Base-by-base conservation (phyloP, 2,797 vertebrate genomes). In the Falco naumanni region DNA sequence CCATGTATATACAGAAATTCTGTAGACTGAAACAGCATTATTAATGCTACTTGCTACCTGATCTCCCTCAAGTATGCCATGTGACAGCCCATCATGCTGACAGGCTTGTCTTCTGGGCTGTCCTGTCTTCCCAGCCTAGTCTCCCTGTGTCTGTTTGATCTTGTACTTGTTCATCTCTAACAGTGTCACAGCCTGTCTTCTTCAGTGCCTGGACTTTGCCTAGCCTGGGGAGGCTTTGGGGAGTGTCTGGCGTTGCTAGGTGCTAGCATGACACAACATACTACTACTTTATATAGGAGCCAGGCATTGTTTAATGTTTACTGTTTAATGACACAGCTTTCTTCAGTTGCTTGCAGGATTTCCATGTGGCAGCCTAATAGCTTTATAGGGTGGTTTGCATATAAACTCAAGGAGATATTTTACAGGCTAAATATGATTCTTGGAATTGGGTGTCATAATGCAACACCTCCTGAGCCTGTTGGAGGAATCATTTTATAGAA, bases 141-240 rank as follows among this genome's bases (percentile, higher is more conserved):
- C 59, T 86, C 29, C 29, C 45, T 37, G 11, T 0, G 0, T 72
- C 57, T 68, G 21, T 90, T 78, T 90, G 79, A 63, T 87, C 69
- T 68, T 50, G 17, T 8, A 43, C 84, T 92, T 6, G 5, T 91
- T 91, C 82, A 24, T 81, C 54, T 54, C 11, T 60, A 3, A 7
- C 57, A 43, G 33, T 72, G 84, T 94, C 82, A 70, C 65, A 60
- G 60, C 51, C 33, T 1, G 1, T 94, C 41, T 51, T 74, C 66
- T 83, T 74, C 48, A 48, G 65, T 0, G 0, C 16, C 60, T 0
- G 1, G 41, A 9, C 79, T 76, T 66, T 3, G 2, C 41, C n/a
- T 71, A 12, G 84, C 65, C 48, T 20, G 24, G 33, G 56, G 41
- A 84, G 45, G 54, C 84, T 50, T 71, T 26, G 57, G 24, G 41